phyloP scores from a whole-genome alignment of 2,113 vertebrate genomes.

The Rallus limicola region DNA sequence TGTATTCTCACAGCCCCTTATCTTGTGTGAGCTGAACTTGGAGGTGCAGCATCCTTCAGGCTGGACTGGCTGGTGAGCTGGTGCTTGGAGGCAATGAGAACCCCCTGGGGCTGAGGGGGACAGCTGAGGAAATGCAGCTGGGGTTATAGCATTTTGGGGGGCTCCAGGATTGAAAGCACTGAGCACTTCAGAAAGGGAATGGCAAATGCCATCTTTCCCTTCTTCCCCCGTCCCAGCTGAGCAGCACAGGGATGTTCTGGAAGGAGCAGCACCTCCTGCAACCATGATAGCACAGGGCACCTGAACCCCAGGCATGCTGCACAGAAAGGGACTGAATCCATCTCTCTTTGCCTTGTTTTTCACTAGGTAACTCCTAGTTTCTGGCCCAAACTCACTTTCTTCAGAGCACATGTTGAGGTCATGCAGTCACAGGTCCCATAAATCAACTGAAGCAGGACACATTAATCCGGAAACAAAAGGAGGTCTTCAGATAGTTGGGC shows the following conservation, averaged over 20 bases:
- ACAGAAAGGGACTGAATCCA: neutral
- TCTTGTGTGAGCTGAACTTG: neutral
- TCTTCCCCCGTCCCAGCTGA: neutral
- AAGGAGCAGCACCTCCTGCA: neutral
- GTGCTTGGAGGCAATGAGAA: neutral
- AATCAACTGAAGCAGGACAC: neutral
- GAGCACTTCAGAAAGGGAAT: neutral
- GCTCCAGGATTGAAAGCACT: neutral
- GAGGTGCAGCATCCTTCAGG: neutral
- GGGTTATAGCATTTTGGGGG: neutral
- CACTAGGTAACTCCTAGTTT: neutral
- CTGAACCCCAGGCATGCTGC: neutral
- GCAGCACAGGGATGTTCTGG: neutral
- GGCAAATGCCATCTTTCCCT: neutral
- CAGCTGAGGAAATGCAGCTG: neutral
- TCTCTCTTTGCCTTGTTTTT: neutral
- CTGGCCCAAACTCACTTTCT: neutral
- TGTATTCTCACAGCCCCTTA: neutral
- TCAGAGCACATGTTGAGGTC: neutral
- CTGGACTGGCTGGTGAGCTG: accelerated
- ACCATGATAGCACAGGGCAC: accelerated
- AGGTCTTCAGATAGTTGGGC: neutral
- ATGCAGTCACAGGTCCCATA: neutral
- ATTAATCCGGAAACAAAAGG: neutral
- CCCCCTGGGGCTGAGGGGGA: neutral